Conservation (phyloP, 2,888 invertebrate species). For the Tenthredo mesomela region DNA sequence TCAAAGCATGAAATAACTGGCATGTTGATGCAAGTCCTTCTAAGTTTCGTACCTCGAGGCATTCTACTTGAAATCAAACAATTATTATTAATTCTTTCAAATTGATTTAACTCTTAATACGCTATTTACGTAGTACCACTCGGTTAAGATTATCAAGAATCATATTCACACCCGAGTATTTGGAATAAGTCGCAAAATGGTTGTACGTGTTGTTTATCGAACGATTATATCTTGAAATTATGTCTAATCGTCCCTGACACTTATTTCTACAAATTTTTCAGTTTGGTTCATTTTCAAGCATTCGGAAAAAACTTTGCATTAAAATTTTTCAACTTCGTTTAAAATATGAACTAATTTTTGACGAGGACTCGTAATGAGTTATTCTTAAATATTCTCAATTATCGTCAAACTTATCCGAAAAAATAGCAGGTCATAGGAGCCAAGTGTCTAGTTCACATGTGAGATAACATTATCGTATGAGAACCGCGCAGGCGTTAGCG, state of each 20-base stretch:
- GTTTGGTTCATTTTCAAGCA: neutral
- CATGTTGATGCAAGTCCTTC: neutral
- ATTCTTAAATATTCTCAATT: neutral
- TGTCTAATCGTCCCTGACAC: neutral
- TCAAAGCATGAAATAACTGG: neutral
- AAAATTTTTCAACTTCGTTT: neutral
- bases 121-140: neutral
- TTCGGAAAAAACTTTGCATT: neutral
- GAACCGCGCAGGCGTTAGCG: slow-evolving; percentile 12
- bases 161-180: neutral
- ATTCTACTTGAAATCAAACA: neutral
- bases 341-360: neutral
- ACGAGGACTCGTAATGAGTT: neutral
- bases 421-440: neutral
- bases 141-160: neutral
- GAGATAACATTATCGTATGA: slow-evolving; percentile 13
- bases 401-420: neutral
- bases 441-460: slow-evolving; percentile 30
- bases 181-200: neutral
- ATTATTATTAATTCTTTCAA: neutral
- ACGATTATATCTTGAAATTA: neutral
- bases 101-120: neutral
- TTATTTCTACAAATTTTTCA: neutral
- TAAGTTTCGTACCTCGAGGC: neutral
- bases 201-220: neutral